Conservation (phyloP, 1,140 invertebrate species). For the Drosophila insularis region DNA sequence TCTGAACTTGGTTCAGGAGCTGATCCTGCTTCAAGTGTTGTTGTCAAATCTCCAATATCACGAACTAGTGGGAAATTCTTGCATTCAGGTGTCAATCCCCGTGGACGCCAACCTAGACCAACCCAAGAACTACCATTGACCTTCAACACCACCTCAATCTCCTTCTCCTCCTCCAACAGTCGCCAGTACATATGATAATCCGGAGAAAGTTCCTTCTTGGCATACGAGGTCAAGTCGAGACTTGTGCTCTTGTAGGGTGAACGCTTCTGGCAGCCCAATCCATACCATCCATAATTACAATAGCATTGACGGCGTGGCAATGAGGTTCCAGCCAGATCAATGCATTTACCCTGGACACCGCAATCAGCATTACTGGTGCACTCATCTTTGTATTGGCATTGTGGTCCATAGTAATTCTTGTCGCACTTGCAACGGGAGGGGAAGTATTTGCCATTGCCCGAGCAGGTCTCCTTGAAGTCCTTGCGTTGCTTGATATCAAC, state of each 20-base stretch:
- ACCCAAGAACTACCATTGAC: conserved; percentile 93
- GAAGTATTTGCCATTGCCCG: conserved; percentile 90
- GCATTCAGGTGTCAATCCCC: conserved; percentile 87
- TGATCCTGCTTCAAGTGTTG: conserved; percentile 45
- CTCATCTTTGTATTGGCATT: conserved; percentile 93
- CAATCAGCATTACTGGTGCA: conserved; percentile 93
- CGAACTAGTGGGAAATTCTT: conserved; percentile 89
- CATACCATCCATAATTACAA: conserved; percentile 94
- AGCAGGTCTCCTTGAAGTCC: conserved; percentile 91
- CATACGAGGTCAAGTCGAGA: conserved; percentile 87
- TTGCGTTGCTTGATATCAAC: conserved; percentile 91
- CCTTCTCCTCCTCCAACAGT: conserved; percentile 89
- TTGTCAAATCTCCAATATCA: conserved; percentile 82
- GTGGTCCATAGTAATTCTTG: conserved; percentile 89
- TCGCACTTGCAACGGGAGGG: conserved; percentile 92
- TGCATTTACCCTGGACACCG: conserved; percentile 91
- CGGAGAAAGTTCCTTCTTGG: conserved; percentile 87
- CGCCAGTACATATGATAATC: conserved; percentile 92
- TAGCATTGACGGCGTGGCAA: conserved; percentile 93
- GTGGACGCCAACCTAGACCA: conserved; percentile 93
- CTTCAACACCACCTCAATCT: conserved; percentile 92
- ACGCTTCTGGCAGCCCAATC: conserved; percentile 89
- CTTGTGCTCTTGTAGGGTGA: conserved; percentile 86
- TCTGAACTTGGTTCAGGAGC: conserved; percentile 70
- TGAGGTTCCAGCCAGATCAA: conserved; percentile 90